Percentiles rank a stretch among this genome's conserved stretches.
Conservation (phyloP, 2,888 invertebrate species). For the Sturmia bella region DNA sequence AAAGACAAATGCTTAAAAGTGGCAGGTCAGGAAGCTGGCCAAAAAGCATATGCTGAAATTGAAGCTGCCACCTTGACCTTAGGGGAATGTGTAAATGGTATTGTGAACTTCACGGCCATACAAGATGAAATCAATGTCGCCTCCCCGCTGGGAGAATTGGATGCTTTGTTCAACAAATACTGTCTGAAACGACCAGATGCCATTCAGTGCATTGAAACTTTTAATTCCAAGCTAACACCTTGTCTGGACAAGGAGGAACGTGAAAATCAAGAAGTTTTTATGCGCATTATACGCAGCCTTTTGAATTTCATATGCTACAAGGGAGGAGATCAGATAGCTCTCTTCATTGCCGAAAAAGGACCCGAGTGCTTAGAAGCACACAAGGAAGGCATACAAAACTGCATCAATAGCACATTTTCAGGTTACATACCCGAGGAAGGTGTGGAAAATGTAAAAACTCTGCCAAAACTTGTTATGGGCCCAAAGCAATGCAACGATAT, state of each 20-base stretch:
- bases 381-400: constrained; percentile 84
- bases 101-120: constrained; percentile 85
- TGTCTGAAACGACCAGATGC: constrained; percentile 84
- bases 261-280: constrained; percentile 84
- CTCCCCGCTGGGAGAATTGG: constrained; percentile 87
- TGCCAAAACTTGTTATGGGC: constrained; percentile 85
- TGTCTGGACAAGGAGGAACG: constrained; percentile 86
- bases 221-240: constrained; percentile 84
- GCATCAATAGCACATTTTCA: constrained; percentile 85
- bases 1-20: constrained; percentile 87
- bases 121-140: constrained; percentile 87
- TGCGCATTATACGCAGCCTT: constrained; percentile 87
- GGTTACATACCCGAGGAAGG: constrained; percentile 82
- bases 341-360: constrained; percentile 92
- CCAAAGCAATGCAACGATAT: constrained; percentile 81
- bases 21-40: constrained; percentile 83
- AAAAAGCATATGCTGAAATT: constrained; percentile 83
- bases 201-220: constrained; percentile 84
- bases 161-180: constrained; percentile 88
- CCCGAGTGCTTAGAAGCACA: constrained; percentile 87
- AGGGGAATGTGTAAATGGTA: constrained; percentile 83
- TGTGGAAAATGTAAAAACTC: constrained; percentile 80
- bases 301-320: constrained; percentile 89
- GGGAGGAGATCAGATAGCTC: constrained; percentile 91
- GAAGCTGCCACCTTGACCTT: constrained; percentile 82